Evolutionary conservation across 2,113 vertebrate genomes (phyloP).

Genomic region (Ictidomys tridecemlineatus): DNA sequence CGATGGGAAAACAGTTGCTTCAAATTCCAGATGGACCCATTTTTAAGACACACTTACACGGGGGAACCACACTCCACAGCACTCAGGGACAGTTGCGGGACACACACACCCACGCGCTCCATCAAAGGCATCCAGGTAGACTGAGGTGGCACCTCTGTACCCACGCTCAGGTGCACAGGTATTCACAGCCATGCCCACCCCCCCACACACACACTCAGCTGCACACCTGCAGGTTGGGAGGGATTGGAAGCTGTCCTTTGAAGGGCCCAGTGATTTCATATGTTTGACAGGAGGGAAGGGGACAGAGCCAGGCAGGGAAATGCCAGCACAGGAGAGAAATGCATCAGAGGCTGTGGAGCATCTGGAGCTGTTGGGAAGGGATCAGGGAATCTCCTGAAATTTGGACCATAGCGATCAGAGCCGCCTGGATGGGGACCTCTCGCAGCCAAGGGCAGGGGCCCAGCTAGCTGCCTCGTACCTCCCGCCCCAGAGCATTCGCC

Average conservation of each 20-base stretch:
- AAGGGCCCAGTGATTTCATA: slow-evolving; percentile 11
- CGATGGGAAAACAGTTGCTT: slow-evolving; percentile 62
- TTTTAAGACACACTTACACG: slow-evolving; percentile 34
- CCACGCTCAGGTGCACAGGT: neutral
- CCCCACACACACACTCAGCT: neutral
- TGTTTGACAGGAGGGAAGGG: slow-evolving; percentile 22
- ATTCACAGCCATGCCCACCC: too few species aligned
- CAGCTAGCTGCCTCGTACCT: neutral
- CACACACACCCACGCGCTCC: neutral
- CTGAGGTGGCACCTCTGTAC: neutral
- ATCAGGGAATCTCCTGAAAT: slow-evolving; percentile 56
- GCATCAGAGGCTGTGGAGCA: slow-evolving; percentile 7
- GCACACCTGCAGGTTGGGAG: neutral
- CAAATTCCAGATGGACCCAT: slow-evolving; percentile 53
- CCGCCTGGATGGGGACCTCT: neutral
- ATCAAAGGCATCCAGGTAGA: neutral
- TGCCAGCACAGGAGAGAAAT: slow-evolving; percentile 47
- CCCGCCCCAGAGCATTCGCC: neutral
- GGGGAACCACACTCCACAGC: neutral
- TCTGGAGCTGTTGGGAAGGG: slow-evolving; percentile 59
- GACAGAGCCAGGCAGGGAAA: slow-evolving; percentile 48
- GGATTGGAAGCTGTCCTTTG: neutral
- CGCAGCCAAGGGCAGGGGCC: neutral
- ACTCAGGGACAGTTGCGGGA: neutral
- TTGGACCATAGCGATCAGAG: neutral